Conservation (phyloP, 2,113 vertebrate genomes). For the Mesoclemmys tuberculata region DNA sequence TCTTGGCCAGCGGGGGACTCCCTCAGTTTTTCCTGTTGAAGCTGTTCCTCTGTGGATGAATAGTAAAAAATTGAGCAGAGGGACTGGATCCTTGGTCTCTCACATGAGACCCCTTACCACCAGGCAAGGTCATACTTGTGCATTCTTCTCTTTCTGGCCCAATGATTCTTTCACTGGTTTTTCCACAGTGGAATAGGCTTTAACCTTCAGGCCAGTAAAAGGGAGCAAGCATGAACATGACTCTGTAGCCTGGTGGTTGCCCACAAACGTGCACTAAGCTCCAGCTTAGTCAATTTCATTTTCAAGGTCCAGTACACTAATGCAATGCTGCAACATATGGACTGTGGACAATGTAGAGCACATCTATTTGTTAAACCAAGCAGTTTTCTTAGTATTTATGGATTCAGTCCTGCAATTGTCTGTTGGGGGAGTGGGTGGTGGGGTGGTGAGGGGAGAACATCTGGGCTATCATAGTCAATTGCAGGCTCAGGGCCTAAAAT, state of each 20-base stretch:
- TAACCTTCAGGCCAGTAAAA: not conserved
- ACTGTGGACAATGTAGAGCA: not conserved
- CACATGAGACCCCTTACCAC: too few species aligned
- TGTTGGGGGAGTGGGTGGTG: not conserved
- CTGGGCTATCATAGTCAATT: not conserved
- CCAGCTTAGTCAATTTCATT: not conserved
- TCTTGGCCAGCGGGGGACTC: too few species aligned
- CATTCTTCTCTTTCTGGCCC: too few species aligned
- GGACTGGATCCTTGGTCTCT: too few species aligned
- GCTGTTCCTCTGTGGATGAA: too few species aligned
- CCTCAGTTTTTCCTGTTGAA: too few species aligned
- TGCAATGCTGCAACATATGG: not conserved
- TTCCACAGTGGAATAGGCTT: not conserved
- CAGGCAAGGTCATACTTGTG: too few species aligned
- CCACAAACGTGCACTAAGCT: not conserved
- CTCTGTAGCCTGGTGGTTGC: not conserved
- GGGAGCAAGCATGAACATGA: not conserved
- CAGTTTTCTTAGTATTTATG: not conserved
- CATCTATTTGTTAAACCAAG: not conserved
- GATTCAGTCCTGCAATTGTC: fast-evolving
- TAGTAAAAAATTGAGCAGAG: too few species aligned
- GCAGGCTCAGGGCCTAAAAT: not conserved
- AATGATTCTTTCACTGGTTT: too few species aligned
- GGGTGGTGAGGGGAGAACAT: not conserved
- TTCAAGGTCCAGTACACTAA: not conserved